A percentile compares a stretch with the other conserved stretches of the same genome.
Evolutionary conservation across 2,113 vertebrate species (phyloP).

Genomic region (Cacatua alba): DNA sequence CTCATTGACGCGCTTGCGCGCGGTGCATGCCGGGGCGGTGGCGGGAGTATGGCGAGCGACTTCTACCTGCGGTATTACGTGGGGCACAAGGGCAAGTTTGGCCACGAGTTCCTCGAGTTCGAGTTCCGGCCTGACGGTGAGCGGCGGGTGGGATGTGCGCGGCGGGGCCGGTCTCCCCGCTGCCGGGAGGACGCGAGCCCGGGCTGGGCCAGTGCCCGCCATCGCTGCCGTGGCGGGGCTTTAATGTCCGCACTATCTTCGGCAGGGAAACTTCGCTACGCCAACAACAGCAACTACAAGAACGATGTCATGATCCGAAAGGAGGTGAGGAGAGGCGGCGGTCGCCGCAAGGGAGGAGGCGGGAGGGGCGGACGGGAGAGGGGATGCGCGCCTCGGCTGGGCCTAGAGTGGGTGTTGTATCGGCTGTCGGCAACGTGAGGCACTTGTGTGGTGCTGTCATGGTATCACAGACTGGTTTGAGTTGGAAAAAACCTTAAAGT

Average conservation of each 20-base stretch:
- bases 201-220: too few species aligned
- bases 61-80: too few species aligned
- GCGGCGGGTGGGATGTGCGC: too few species aligned
- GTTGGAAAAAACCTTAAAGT: background rate
- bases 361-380: background rate
- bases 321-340: conserved; percentile 79
- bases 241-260: background rate
- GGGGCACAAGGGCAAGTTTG: too few species aligned
- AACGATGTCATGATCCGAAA: conserved; percentile 99
- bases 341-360: too few species aligned
- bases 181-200: fast-evolving
- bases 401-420: background rate
- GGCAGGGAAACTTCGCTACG: conserved; percentile 93
- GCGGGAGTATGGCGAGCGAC: too few species aligned
- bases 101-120: too few species aligned
- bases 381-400: background rate
- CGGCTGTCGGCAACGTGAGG: background rate
- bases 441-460: background rate
- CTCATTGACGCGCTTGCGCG: too few species aligned
- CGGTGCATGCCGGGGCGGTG: too few species aligned
- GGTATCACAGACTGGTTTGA: background rate
- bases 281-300: conserved; percentile 99
- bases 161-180: too few species aligned
- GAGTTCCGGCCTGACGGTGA: too few species aligned
- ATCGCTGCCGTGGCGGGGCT: fast-evolving